phyloP scores from a whole-genome alignment of 2,797 vertebrate species.

The Netta rufina region DNA sequence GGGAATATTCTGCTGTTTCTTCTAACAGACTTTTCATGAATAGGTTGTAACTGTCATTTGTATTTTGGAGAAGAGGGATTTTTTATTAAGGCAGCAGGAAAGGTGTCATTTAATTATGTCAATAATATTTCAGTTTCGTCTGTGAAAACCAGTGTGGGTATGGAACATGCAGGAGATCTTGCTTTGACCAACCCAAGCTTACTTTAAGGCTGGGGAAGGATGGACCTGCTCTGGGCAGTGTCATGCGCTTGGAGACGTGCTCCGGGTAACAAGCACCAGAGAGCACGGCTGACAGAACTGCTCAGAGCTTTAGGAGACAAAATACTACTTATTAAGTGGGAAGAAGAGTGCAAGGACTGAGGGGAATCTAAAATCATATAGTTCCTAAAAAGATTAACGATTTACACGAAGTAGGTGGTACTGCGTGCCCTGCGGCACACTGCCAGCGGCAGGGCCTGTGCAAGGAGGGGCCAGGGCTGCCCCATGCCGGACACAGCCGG shows the following conservation, averaged over 20 bases:
- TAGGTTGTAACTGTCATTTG: background rate
- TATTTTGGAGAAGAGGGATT: no score
- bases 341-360: background rate
- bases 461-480: background rate
- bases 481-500: no score
- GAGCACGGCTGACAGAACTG: background rate
- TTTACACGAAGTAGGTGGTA: background rate
- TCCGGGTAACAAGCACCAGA: no score
- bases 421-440: accelerated
- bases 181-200: background rate
- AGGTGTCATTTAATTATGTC: background rate
- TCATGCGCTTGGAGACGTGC: accelerated
- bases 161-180: accelerated
- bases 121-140: background rate
- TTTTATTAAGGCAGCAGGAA: background rate
- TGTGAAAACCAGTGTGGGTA: background rate
- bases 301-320: background rate
- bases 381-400: background rate
- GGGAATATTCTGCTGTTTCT: accelerated
- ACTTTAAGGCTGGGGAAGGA: background rate
- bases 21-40: background rate
- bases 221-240: background rate
- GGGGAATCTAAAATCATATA: background rate
- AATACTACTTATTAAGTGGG: background rate
- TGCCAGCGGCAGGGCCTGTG: accelerated